Conservation (phyloP, 2,888 invertebrate species). For the Heliconius erato region DNA sequence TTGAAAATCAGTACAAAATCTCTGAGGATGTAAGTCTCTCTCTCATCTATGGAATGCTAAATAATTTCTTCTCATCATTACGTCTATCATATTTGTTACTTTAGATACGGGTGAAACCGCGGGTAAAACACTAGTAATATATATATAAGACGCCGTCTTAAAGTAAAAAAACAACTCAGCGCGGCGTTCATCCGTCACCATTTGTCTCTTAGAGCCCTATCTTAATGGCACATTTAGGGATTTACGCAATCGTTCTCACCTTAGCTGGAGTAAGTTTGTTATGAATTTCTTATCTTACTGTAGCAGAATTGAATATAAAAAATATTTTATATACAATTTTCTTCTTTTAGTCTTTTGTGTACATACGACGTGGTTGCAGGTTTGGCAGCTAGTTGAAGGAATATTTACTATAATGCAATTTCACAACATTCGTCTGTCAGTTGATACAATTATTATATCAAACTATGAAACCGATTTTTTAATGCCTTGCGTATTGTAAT, state of each 20-base stretch:
- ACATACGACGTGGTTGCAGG: neutral
- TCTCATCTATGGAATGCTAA: too few relatives aligned
- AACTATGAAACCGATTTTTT: too few relatives aligned
- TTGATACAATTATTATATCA: too few relatives aligned
- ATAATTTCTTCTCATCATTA: too few relatives aligned
- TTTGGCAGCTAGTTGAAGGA: too few relatives aligned
- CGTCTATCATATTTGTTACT: too few relatives aligned
- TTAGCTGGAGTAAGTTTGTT: conserved; percentile 12
- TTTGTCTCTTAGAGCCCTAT: conserved; percentile 24
- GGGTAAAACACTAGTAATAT: neutral
- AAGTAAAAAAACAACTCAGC: neutral
- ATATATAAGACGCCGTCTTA: neutral
- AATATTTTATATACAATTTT: neutral
- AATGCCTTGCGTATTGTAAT: too few relatives aligned
- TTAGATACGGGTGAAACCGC: neutral
- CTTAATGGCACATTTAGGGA: conserved; percentile 26
- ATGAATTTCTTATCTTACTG: neutral
- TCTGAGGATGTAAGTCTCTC: too few relatives aligned
- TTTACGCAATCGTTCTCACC: conserved; percentile 23
- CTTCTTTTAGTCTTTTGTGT: too few relatives aligned
- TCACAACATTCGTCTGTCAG: too few relatives aligned
- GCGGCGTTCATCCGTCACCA: conserved; percentile 17
- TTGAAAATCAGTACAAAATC: too few relatives aligned
- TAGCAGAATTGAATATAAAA: neutral
- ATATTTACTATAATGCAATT: too few relatives aligned